Conservation (phyloP, 2,888 invertebrate species). For the Epinotia ramella region DNA sequence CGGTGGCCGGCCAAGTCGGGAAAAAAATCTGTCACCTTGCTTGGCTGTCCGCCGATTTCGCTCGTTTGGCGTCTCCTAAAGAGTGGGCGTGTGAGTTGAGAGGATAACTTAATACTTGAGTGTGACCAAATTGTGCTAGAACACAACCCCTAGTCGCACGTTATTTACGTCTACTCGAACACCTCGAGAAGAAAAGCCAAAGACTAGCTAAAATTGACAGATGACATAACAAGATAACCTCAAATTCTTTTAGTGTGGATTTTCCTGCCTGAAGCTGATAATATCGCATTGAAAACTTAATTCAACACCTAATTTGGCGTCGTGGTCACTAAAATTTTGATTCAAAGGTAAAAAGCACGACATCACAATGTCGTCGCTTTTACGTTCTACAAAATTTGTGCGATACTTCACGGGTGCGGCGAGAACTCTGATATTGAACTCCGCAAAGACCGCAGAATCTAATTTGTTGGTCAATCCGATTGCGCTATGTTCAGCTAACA, state of each 20-base stretch:
- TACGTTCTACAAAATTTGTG: conserved; percentile 90
- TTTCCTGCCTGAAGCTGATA: not conserved
- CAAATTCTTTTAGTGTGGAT: conserved; percentile 51
- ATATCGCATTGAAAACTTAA: not conserved
- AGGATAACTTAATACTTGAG: too few relatives aligned
- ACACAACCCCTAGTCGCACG: not conserved
- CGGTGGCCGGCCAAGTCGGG: too few relatives aligned
- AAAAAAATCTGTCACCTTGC: too few relatives aligned
- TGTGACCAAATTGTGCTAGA: not conserved
- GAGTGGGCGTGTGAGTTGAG: too few relatives aligned
- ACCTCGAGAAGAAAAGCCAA: not conserved
- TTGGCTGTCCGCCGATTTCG: too few relatives aligned
- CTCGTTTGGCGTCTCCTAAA: too few relatives aligned
- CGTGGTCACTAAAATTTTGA: conserved; percentile 31
- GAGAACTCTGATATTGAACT: conserved; percentile 87
- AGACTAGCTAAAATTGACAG: conserved; percentile 23
- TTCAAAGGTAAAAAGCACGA: conserved; percentile 45
- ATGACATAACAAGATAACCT: conserved; percentile 76
- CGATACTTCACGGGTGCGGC: conserved; percentile 90
- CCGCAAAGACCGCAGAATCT: conserved; percentile 87
- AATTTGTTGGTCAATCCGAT: conserved; percentile 80
- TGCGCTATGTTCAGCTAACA: conserved; percentile 70
- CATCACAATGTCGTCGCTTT: conserved; percentile 86
- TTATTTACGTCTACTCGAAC: conserved; percentile 11
- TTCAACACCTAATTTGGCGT: conserved; percentile 4